Percentiles rank a stretch among this genome's conserved stretches.
These are phyloP conservation scores for Lymantria monacha DNA, from an alignment of 2,888 invertebrate species.

Conservation along the genomic window DNA sequence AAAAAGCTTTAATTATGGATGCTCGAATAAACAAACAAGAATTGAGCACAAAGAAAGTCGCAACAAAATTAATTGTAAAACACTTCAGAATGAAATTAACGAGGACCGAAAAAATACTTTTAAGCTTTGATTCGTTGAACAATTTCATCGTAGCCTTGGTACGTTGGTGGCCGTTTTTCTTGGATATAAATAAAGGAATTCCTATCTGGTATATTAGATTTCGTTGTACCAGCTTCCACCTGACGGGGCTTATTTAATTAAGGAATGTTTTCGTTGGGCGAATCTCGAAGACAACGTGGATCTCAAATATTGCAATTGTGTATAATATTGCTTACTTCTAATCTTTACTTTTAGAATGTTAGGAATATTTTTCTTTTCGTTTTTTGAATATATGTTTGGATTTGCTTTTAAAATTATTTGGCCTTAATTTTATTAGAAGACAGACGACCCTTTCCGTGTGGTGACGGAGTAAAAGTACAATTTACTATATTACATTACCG, in stretches of 20 bases:
- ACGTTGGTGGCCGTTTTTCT: constrained; percentile 11
- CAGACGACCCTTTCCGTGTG: too few relatives aligned
- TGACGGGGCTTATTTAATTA: constrained; percentile 65
- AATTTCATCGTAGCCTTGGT: constrained; percentile 31
- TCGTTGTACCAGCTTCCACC: constrained; percentile 50
- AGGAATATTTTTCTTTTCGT: constrained; percentile 28
- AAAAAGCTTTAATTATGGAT: constrained; percentile 14
- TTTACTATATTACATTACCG: too few relatives aligned
- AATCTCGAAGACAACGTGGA: constrained; percentile 37
- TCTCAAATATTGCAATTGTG: constrained; percentile 48
- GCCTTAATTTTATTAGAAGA: too few relatives aligned
- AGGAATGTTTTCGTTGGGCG: constrained; percentile 57
- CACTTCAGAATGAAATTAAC: constrained; percentile 34
- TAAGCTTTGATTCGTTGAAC: constrained; percentile 33
- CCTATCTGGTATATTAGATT: constrained; percentile 60
- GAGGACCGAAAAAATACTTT: constrained; percentile 28
- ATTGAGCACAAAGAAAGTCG: constrained; percentile 26
- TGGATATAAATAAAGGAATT: constrained; percentile 51
- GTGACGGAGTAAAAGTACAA: too few relatives aligned
- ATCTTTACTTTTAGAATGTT: constrained; percentile 33
- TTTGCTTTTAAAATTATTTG: neutral
- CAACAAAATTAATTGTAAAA: constrained; percentile 38
- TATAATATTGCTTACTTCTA: constrained; percentile 41
- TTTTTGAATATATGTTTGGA: constrained; percentile 16
- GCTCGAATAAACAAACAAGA: constrained; percentile 26